A percentile compares a stretch with the other conserved stretches of the same genome.
phyloP scores from a whole-genome alignment of 2,113 vertebrate species.

The Empidonax alnorum region DNA sequence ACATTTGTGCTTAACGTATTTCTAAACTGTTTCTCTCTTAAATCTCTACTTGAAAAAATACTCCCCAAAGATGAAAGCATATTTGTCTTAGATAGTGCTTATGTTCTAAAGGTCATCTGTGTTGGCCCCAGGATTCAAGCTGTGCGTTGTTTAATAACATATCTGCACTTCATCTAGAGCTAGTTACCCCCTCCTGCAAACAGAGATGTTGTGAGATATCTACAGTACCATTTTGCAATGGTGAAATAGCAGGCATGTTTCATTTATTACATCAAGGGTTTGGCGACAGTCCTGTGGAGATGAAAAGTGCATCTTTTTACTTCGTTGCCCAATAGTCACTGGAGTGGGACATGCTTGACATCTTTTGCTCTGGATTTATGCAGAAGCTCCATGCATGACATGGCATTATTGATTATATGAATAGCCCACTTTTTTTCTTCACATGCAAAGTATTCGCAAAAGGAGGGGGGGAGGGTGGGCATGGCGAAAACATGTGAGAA shows the following conservation, averaged over 20 bases:
- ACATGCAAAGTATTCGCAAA: not conserved
- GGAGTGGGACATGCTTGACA: conserved; percentile 32
- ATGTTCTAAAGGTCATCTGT: conserved; percentile 68
- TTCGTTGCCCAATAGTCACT: conserved; percentile 48
- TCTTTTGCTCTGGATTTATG: conserved; percentile 57
- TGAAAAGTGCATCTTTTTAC: conserved; percentile 70
- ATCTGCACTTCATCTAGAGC: conserved; percentile 70
- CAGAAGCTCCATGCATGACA: conserved; percentile 30
- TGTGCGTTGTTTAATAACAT: conserved; percentile 74
- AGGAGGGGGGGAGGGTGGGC: not conserved
- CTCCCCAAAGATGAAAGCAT: conserved; percentile 59
- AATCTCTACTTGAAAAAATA: conserved; percentile 69
- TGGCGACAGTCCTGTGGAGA: conserved; percentile 63
- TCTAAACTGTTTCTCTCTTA: conserved; percentile 60
- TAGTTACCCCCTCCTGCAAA: conserved; percentile 66
- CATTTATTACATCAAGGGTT: conserved; percentile 61
- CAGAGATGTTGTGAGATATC: conserved; percentile 64
- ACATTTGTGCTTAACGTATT: conserved; percentile 55
- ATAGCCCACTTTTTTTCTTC: not conserved
- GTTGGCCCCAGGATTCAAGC: conserved; percentile 63
- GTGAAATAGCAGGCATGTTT: conserved; percentile 67
- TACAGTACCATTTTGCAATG: conserved; percentile 59
- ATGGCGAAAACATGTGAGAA: not conserved
- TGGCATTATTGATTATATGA: conserved; percentile 55
- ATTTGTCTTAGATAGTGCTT: conserved; percentile 67